Conservation (phyloP, 2,888 invertebrate genomes). For the Volucella inanis region DNA sequence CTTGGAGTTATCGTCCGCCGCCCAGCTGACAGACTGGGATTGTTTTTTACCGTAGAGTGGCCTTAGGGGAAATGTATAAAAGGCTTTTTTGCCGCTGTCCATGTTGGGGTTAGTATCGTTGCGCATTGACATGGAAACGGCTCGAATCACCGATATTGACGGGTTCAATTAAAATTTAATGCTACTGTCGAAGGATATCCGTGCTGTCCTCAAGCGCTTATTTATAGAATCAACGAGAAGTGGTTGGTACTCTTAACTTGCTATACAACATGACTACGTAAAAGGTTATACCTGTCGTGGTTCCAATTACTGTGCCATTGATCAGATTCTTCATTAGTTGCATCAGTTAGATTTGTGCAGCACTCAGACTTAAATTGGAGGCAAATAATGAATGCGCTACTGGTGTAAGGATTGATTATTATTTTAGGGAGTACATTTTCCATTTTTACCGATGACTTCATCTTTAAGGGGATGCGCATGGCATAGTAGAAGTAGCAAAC, state of each 20-base stretch:
- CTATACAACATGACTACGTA: neutral
- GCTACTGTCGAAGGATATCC: slow-evolving; percentile 21
- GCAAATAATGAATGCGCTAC: neutral
- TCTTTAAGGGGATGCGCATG: slow-evolving; percentile 23
- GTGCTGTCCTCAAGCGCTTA: neutral
- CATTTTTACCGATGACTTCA: slow-evolving; percentile 36
- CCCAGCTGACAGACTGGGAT: neutral
- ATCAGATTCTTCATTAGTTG: too few relatives aligned
- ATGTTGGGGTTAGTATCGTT: slow-evolving; percentile 17
- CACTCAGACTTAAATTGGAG: neutral
- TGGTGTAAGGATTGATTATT: neutral
- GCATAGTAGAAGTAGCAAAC: slow-evolving; percentile 5
- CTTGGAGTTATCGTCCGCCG: slow-evolving; percentile 2
- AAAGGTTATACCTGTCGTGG: neutral
- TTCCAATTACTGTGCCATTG: too few relatives aligned
- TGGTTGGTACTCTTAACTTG: too few relatives aligned
- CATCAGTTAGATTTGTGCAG: neutral
- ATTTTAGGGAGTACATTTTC: neutral
- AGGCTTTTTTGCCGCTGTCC: slow-evolving; percentile 3
- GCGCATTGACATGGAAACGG: slow-evolving; percentile 32
- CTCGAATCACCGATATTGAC: slow-evolving; percentile 47
- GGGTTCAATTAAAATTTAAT: slow-evolving; percentile 62
- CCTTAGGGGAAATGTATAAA: neutral
- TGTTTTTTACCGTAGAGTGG: neutral
- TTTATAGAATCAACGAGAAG: neutral